phyloP scores from a whole-genome alignment of 2,888 invertebrate genomes.

The Mylabris sibirica region DNA sequence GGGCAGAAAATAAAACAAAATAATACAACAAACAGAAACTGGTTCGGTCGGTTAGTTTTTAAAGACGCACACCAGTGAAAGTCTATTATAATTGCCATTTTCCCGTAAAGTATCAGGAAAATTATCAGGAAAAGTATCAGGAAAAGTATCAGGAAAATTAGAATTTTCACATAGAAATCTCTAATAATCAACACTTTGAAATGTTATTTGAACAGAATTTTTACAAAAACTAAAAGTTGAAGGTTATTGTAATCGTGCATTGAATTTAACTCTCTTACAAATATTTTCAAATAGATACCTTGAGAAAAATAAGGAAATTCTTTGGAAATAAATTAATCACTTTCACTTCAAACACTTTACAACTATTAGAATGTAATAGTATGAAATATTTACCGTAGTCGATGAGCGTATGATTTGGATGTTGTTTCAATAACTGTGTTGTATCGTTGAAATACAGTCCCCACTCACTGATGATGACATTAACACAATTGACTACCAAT shows the following conservation, averaged over 20 bases:
- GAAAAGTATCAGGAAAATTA: no score
- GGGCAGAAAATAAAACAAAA: neutral
- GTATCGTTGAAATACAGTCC: constrained; percentile 58
- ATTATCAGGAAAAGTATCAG: no score
- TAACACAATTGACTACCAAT: constrained; percentile 63
- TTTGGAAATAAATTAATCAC: constrained; percentile 14
- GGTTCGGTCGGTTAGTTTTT: neutral
- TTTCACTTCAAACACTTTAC: constrained; percentile 21
- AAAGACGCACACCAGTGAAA: no score
- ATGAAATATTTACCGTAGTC: constrained; percentile 55
- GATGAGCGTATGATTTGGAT: constrained; percentile 57
- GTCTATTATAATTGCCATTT: neutral
- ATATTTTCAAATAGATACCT: neutral
- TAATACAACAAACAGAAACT: neutral
- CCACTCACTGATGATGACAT: constrained; percentile 65
- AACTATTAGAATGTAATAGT: neutral
- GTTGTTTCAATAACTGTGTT: constrained; percentile 50
- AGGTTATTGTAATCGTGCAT: neutral
- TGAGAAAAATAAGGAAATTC: neutral
- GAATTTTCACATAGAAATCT: no score
- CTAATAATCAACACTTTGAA: no score
- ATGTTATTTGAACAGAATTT: no score
- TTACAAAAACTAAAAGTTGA: neutral
- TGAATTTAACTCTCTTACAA: neutral
- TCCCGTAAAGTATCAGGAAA: no score